Base-by-base conservation (phyloP, 2,113 vertebrate genomes). In the Pimephales promelas region DNA sequence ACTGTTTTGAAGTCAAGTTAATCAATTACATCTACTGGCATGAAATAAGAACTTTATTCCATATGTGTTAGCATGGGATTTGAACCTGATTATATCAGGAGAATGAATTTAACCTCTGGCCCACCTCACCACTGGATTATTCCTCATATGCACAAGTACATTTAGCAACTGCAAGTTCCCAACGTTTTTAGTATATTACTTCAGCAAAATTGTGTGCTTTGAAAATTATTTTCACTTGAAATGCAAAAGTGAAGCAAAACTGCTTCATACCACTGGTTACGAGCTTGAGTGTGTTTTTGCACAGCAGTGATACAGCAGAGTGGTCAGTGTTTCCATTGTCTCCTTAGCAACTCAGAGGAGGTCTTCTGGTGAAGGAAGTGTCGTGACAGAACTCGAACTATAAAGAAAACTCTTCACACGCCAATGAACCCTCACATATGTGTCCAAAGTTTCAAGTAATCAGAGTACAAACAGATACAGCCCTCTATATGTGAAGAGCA, bases 251-350 rank as follows among this genome's bases (percentile, higher is more conserved):
- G 36, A 43, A 71, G 36, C 36, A 43, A 71, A 40, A 70, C 10
- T 6, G 36, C 36, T 14, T 14, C n/a, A 22, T 13, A 24, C n/a
- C 31, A 22, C 64, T 54, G 31, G n/a, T 10, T 22, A 40, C 14
- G 31, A 77, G 52, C 49, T 45, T 18, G 14, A 14, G 24, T 28
- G 71, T 73, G 45, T 40, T 2, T n/a, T 40, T 70, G 66, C 34
- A 40, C 31, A 77, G 20, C 28, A 75, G 49, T 74, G 45, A 34
- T 54, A 40, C 22, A 77, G 10, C 28, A 75, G 49, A 52, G 45
- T 75, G 72, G 72, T 75, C 57, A 45, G 40, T 80, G 43, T 80
- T 80, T 66, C 59, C 20, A 66, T 34, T 34, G 59, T 66, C 59
- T 61, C 31, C 22, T 57, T 36, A n/a, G 20, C 52, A 57, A 77